phyloP scores from a whole-genome alignment of 2,113 vertebrate genomes.

The Gymnocephalus cernua region DNA sequence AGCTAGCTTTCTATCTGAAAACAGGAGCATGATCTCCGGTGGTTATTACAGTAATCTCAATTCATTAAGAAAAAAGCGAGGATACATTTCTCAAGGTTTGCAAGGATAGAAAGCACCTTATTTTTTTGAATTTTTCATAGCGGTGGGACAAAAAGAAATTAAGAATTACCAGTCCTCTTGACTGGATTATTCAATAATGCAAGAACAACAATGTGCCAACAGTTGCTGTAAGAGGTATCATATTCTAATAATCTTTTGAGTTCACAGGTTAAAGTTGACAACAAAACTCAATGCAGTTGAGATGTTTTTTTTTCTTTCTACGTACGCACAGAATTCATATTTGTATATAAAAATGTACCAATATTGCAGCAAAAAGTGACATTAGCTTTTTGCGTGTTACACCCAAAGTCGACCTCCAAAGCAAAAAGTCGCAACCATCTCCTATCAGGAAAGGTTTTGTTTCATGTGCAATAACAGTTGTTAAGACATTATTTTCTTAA shows the following conservation, averaged over 20 bases:
- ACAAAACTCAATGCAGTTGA: background rate
- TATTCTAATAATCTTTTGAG: background rate
- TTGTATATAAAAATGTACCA: background rate
- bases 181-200: background rate
- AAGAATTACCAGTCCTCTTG: too few relatives aligned
- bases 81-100: background rate
- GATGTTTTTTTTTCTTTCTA: background rate
- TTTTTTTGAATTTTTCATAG: too few relatives aligned
- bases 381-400: background rate
- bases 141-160: too few relatives aligned
- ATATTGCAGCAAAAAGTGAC: background rate
- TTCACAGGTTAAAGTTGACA: background rate
- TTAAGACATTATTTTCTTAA: background rate
- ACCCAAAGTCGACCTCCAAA: background rate
- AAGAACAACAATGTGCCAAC: background rate
- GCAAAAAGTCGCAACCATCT: background rate
- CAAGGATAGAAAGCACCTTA: background rate
- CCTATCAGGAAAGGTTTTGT: background rate
- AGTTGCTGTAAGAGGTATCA: background rate
- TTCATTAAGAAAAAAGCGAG: constrained; percentile 1
- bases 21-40: background rate
- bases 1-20: background rate
- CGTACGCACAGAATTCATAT: background rate
- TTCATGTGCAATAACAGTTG: background rate
- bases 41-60: background rate